Conservation (phyloP, 2,797 vertebrate genomes). For the Sylvilagus floridanus region DNA sequence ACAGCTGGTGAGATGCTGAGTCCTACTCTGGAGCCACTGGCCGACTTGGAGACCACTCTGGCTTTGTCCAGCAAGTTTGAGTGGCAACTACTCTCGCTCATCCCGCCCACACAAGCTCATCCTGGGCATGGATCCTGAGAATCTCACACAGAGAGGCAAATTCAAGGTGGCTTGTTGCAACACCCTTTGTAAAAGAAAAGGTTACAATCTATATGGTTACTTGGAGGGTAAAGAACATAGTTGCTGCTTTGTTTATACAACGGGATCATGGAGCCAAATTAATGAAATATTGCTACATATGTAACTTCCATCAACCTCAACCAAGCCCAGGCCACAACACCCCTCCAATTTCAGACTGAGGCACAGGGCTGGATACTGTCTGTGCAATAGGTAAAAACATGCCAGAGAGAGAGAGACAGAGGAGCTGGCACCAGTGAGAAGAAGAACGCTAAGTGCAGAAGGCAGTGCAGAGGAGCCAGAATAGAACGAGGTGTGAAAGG, state of each 20-base stretch:
- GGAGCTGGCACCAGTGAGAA: not conserved
- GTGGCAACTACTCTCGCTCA: too few species aligned
- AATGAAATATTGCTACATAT: not conserved
- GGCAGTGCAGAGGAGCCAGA: not conserved
- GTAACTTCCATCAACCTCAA: not conserved
- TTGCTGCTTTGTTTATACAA: not conserved
- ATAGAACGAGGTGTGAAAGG: not conserved
- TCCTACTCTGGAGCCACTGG: not conserved
- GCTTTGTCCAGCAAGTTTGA: not conserved
- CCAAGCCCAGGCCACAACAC: not conserved
- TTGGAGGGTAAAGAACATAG: not conserved
- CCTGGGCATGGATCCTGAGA: not conserved
- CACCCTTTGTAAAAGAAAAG: not conserved
- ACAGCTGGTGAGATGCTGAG: too few species aligned
- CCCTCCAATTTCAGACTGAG: too few species aligned
- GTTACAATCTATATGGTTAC: not conserved
- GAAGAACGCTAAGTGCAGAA: not conserved
- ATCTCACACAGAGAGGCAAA: not conserved
- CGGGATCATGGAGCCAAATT: not conserved
- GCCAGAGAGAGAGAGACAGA: too few species aligned
- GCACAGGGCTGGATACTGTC: not conserved
- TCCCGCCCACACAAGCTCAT: too few species aligned
- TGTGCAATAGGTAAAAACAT: not conserved
- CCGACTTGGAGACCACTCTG: not conserved
- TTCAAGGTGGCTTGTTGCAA: not conserved